These are phyloP conservation scores for Gastrophysa polygoni DNA, from an alignment of 2,888 invertebrate genomes.

Conservation along the genomic window DNA sequence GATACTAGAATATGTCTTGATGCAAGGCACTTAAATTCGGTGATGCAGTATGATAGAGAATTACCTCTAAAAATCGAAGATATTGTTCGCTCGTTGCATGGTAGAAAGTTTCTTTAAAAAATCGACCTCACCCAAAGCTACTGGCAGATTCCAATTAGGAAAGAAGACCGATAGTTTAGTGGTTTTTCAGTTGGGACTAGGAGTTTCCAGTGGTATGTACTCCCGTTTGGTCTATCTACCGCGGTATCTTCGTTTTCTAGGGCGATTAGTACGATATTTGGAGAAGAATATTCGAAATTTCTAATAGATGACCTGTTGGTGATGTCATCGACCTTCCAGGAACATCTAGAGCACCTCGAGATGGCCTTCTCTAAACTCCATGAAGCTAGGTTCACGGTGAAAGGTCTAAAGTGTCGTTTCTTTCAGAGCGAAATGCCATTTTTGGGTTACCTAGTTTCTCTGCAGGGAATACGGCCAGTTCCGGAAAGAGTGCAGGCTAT, in stretches of 20 bases:
- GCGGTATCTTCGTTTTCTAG: neutral
- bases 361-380: neutral
- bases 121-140: constrained; percentile 2
- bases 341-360: constrained; percentile 1
- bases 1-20: neutral
- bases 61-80: neutral
- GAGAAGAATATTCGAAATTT: neutral
- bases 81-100: neutral
- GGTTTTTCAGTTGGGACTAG: neutral
- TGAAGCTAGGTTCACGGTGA: neutral
- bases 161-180: neutral
- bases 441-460: neutral
- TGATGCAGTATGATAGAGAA: neutral
- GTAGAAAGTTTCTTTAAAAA: neutral
- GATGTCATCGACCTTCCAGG: neutral
- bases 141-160: neutral
- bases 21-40: neutral
- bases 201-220: neutral
- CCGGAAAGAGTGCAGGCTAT: neutral
- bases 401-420: neutral
- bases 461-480: neutral
- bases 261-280: neutral
- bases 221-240: neutral
- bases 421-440: constrained; percentile 4
- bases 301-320: constrained; percentile 1